Evolutionary conservation across 2,113 vertebrate species (phyloP), one percentile per base, ranked within the genome.

Genomic region (Prunella himalayana): DNA sequence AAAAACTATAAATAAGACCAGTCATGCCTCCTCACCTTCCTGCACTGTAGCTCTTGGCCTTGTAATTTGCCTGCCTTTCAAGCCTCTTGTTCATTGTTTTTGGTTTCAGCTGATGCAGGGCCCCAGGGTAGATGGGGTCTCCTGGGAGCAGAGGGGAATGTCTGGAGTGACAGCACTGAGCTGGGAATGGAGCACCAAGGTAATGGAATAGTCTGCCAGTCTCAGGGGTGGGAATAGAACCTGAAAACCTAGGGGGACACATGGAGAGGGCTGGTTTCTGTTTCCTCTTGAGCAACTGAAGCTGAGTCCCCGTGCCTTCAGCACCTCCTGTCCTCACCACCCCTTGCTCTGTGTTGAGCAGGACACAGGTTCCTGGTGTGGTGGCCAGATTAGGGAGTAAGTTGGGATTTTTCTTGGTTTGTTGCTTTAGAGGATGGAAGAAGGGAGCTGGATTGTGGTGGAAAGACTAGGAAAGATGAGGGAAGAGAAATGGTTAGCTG

Each of bases 141-240:
- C 9, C 30, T 72, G 45, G 42, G 57, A 76, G 7, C 0, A 25
- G 39, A 68, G 27, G 15, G 15, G 21, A 80, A 33, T 6, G 10
- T 1, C 0, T 17, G 10, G 23, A 53, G 33, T 39, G 47, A n/a
- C 8, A 23, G 39, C 0, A 0, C 51, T 54, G 60, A 63, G 30
- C 35, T 64, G 53, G 42, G 18, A 76, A 14, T 10, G 14, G 17
- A 21, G 8, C 31, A 51, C 10, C 0, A 0, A 50, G 50, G 6
- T 37, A 37, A 9, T 49, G 33, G 37, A 23, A 76, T 35, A 17
- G 28, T 11, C 16, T 51, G 23, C 44, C 13, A 8, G 28, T 47
- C 57, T 86, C 49, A 65, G 41, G 39, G 9, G 11, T 10, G 17
- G 37, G 22, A 37, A 41, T 51, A 56, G 80, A 86, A 47, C n/a